Evolutionary conservation across 2,113 vertebrate species (phyloP), one percentile per base, ranked within the genome.

Genomic region (Telmatochromis brichardi): DNA sequence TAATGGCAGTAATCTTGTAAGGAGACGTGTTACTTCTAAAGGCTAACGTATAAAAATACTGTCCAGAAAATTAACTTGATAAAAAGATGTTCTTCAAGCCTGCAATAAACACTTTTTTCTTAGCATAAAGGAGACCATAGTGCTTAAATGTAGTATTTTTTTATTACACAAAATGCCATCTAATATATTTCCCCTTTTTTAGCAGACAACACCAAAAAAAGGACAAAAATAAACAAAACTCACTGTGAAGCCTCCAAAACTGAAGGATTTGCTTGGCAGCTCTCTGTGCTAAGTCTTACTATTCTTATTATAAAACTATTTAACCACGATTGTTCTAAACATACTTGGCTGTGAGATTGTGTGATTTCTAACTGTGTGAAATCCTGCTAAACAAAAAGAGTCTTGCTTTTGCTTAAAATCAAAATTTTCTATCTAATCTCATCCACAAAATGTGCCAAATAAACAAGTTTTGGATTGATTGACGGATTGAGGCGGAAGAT

Each of bases 391-490:
- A 40, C 15, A 54, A 80, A 50, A 5, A 71, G 28, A 2, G 10
- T 40, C 9, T 7, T 31, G 10, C 54, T 82, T 73, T 50, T 4
- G 13, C 6, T 51, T 82, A 58, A 82, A 40, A 26, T 33, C 42
- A 14, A 65, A 12, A 55, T 28, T 65, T 57, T 9, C 5, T 47
- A 9, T 73, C 15, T 54, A 37, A 76, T 40, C n/a, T 55, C 76
- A 86, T 23, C 45, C 51, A 53, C 21, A 88, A 80, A 88, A 83
- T 78, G n/a, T 47, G 58, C 23, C 58, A 33, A 54, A 87, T 78
- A 92, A 93, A 93, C 71, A 84, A 5, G 57, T 73, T 88, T 78
- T 33, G 8, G 84, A 91, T 71, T 92, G 92, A 95, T 17, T 91
- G 91, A 90, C 86, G 26, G 88, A 89, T 92, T 88, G 88, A 90